Evolutionary conservation across 2,797 vertebrate species (phyloP).

Genomic region (Parotocinclus haroldoi): DNA sequence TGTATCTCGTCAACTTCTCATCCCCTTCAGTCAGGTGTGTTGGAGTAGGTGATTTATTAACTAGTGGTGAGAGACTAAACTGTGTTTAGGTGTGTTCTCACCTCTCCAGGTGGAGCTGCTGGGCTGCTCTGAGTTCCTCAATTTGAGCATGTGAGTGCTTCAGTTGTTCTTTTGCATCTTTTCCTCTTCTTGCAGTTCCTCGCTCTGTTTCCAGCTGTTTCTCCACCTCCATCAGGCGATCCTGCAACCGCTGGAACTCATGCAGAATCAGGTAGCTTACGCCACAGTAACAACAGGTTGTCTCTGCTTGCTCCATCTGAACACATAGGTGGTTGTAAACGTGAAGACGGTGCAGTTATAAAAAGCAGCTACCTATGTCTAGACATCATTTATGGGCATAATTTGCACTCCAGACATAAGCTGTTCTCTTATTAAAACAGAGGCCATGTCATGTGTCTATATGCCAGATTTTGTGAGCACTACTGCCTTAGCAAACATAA

Average conservation of each 20-base stretch:
- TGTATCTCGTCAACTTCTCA: too few species aligned
- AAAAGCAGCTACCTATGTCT: too few species aligned
- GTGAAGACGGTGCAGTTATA: too few species aligned
- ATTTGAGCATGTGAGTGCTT: conserved; percentile 68
- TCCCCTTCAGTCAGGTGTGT: too few species aligned
- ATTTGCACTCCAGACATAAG: too few species aligned
- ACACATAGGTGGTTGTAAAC: background rate
- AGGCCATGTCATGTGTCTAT: too few species aligned
- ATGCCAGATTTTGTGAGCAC: too few species aligned
- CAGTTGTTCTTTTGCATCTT: conserved; percentile 71
- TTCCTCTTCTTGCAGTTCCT: conserved; percentile 72
- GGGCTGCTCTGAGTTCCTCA: conserved; percentile 65
- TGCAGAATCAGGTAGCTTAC: conserved; percentile 89
- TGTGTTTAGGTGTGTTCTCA: conserved; percentile 48
- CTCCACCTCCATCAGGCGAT: conserved; percentile 73
- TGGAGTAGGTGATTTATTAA: too few species aligned
- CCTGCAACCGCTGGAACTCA: conserved; percentile 82
- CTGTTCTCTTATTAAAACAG: too few species aligned
- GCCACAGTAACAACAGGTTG: conserved; percentile 83
- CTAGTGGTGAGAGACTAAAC: too few species aligned
- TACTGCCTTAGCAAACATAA: too few species aligned
- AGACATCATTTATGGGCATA: too few species aligned
- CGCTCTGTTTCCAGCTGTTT: conserved; percentile 71
- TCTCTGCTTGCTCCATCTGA: conserved; percentile 83
- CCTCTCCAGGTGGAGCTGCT: conserved; percentile 74